phyloP scores from a whole-genome alignment of 2,888 invertebrate species.

The Nebria brevicollis region DNA sequence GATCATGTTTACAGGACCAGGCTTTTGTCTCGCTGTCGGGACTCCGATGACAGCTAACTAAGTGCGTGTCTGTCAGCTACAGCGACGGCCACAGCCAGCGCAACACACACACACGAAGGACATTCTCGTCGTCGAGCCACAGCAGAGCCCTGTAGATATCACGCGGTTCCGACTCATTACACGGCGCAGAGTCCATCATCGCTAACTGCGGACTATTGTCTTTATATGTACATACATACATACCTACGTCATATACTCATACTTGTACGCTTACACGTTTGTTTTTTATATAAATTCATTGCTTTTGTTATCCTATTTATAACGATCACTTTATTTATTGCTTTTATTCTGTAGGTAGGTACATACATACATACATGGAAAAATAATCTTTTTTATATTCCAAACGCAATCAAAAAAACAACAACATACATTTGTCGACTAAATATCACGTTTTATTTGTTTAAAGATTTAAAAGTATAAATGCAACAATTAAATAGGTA shows the following conservation, averaged over 20 bases:
- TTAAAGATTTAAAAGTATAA: background rate
- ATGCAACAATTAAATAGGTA: too few relatives aligned
- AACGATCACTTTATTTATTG: conserved; percentile 3
- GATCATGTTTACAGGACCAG: conserved; percentile 50
- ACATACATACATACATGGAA: background rate
- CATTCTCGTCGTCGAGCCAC: background rate
- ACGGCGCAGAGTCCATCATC: conserved; percentile 29
- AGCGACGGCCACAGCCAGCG: conserved; percentile 12
- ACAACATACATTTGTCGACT: too few relatives aligned
- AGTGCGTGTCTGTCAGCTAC: conserved; percentile 59
- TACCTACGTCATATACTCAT: conserved; percentile 6
- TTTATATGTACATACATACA: conserved; percentile 52
- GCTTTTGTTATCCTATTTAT: conserved; percentile 12
- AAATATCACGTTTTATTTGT: too few relatives aligned
- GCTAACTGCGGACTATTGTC: conserved; percentile 52
- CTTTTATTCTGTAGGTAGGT: background rate
- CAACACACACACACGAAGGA: background rate
- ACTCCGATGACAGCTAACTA: conserved; percentile 58
- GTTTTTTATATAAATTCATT: conserved; percentile 2
- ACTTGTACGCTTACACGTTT: background rate
- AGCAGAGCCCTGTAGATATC: conserved; percentile 25
- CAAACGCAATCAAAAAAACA: background rate
- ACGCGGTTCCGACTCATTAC: conserved; percentile 56
- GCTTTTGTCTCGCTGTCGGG: conserved; percentile 52
- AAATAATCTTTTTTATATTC: background rate